Evolutionary conservation across 2,888 invertebrate genomes (phyloP), one percentile per base, ranked within the genome.

Genomic region (Petrolisthes cinctipes): DNA sequence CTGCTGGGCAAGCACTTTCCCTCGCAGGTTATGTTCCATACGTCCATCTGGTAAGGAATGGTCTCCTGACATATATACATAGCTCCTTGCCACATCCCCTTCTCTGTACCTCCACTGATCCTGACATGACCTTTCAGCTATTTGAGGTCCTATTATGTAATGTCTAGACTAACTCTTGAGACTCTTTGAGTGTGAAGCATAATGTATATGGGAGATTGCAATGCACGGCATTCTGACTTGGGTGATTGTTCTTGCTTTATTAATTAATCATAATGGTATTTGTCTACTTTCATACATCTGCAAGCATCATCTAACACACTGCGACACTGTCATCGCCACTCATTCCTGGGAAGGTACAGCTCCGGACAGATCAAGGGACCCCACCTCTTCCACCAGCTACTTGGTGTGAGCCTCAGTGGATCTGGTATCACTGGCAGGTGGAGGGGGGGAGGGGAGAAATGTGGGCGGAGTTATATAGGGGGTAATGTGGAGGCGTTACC

Each of bases 1-100:
- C 66, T 66, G 66, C 66, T 66, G 66, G 66, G 66, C 66, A 66
- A 66, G 66, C 66, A 11, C 66, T 14, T 66, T 66, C 14, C 66
- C 66, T 66, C 66, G 66, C 66, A 66, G 66, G 66, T 66, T 66
- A 66, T 66, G 66, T 66, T 7, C 66, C 66, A 66, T 66, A 66
- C 66, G 66, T 66, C 66, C 66, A 66, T 66, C 66, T 66, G 66
- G 66, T 66, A 66, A 66, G 66, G 66, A 66, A 66, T 66, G 66
- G 66, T 66, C 66, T 66, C 9, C 66, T 66, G 14, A 66, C 66
- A 11, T 66, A 66, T 14, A 66, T 66, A 66, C 66, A 66, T 14
- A 66, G 66, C 66, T 66, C 66, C 7, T 7, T 66, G 9, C 9
- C 66, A 66, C 66, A 66, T 66, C 66, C 66, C 7, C 66, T 66